Percentiles rank a stretch among this genome's conserved stretches.
Conservation (phyloP, 2,888 invertebrate genomes). For the Acleris laterana region DNA sequence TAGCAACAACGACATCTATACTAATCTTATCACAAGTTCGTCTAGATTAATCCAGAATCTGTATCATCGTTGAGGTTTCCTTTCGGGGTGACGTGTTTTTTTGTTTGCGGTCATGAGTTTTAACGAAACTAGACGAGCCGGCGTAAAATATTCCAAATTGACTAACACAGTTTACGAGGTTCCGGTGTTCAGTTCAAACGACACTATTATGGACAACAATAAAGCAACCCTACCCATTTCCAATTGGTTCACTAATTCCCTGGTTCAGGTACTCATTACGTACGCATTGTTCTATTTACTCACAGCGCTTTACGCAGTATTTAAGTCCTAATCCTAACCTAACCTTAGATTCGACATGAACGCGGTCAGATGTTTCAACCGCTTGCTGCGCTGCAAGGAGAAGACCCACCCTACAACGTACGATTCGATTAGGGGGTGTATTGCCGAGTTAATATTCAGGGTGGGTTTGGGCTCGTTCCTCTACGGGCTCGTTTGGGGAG, state of each 20-base stretch:
- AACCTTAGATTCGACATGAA: not conserved
- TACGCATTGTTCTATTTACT: slow-evolving; percentile 61
- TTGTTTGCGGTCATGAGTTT: too few relatives aligned
- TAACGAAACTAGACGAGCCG: not conserved
- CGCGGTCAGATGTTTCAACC: not conserved
- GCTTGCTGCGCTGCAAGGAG: too few relatives aligned
- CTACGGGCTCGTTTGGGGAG: not conserved
- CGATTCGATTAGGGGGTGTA: too few relatives aligned
- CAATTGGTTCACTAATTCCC: slow-evolving; percentile 48
- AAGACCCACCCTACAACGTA: too few relatives aligned
- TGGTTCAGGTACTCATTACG: slow-evolving; percentile 60
- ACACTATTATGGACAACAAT: not conserved
- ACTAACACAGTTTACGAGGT: not conserved
- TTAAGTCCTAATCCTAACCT: not conserved
- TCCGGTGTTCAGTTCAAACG: not conserved
- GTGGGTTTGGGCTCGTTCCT: not conserved
- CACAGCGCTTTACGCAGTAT: slow-evolving; percentile 56
- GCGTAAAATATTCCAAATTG: not conserved
- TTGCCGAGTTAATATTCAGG: too few relatives aligned
- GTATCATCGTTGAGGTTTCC: too few relatives aligned
- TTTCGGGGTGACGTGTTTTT: too few relatives aligned
- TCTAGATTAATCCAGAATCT: too few relatives aligned
- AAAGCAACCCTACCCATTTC: not conserved
- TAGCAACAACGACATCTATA: too few relatives aligned
- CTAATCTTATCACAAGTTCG: too few relatives aligned